phyloP scores from a whole-genome alignment of 1,140 invertebrate genomes.

The Oppia nitens region DNA sequence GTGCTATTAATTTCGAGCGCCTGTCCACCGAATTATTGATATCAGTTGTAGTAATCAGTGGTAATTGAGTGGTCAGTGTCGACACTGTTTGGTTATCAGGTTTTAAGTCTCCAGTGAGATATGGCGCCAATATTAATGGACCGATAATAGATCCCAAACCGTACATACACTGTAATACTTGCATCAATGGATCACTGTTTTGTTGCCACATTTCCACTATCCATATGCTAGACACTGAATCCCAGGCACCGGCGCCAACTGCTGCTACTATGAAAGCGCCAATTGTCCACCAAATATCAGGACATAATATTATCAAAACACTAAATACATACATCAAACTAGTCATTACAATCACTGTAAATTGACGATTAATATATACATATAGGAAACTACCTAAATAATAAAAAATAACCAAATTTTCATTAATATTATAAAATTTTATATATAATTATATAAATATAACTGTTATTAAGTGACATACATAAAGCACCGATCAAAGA shows the following conservation, averaged over 20 bases:
- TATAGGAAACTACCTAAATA: constrained; percentile 3
- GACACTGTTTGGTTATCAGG: background rate
- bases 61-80: background rate
- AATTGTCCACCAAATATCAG: background rate
- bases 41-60: background rate
- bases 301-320: background rate
- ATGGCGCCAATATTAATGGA: background rate
- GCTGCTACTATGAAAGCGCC: background rate
- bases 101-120: constrained; percentile 1
- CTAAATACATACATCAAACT: background rate
- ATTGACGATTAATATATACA: constrained; percentile 1
- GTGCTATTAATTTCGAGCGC: background rate
- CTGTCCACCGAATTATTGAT: background rate
- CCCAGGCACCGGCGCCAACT: constrained; percentile 8
- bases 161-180: constrained; percentile 6
- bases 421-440: no score
- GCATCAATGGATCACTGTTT: background rate
- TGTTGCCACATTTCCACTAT: constrained; percentile 11
- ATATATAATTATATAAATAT: no score
- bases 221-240: constrained; percentile 12
- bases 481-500: no score
- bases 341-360: background rate
- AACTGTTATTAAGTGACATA: no score
- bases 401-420: no score
- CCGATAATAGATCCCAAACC: constrained; percentile 5